A percentile compares a stretch with the other conserved stretches of the same genome.
Evolutionary conservation across 2,797 vertebrate genomes (phyloP).

Genomic region (Myoxocephalus aenaeus): DNA sequence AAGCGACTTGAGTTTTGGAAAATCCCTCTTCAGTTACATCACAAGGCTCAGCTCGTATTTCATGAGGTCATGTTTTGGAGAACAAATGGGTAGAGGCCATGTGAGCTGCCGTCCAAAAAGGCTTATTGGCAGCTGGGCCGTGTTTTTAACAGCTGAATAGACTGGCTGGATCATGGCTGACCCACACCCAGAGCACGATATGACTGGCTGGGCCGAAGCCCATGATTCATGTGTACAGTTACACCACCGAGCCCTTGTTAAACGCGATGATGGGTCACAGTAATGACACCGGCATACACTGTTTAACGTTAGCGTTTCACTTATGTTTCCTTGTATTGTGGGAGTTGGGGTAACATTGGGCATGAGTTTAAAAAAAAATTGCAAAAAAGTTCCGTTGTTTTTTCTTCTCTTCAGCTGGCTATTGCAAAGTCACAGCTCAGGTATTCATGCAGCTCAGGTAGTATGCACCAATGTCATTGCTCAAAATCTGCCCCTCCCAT

Average conservation of each 20-base stretch:
- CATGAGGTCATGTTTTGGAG: slow-evolving; percentile 64
- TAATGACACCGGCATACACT: slow-evolving; percentile 5
- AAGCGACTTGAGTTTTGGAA: slow-evolving; percentile 58
- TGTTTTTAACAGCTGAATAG: slow-evolving; percentile 71
- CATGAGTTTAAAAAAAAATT: not conserved
- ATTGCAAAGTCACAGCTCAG: slow-evolving; percentile 6
- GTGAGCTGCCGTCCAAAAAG: slow-evolving; percentile 60
- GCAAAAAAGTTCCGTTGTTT: not conserved
- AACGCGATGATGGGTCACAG: slow-evolving; percentile 29
- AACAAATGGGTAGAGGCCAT: slow-evolving; percentile 41
- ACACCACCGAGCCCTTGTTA: slow-evolving; percentile 36
- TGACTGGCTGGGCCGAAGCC: slow-evolving; percentile 34
- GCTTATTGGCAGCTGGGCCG: slow-evolving; percentile 63
- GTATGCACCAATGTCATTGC: slow-evolving; percentile 4
- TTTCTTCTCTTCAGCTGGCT: not conserved
- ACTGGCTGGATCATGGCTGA: slow-evolving; percentile 58
- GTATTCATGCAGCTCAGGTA: slow-evolving; percentile 15
- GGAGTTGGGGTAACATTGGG: not conserved
- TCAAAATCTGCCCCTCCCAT: not conserved
- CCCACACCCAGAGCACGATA: slow-evolving; percentile 58
- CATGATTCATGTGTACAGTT: slow-evolving; percentile 55
- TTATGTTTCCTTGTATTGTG: not conserved
- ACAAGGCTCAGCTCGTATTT: slow-evolving; percentile 48
- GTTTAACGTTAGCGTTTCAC: not conserved
- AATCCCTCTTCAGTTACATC: slow-evolving; percentile 60